phyloP scores from a whole-genome alignment of 35 echinoderm and acorn worm genomes.

The Heliocidaris tuberculata region DNA sequence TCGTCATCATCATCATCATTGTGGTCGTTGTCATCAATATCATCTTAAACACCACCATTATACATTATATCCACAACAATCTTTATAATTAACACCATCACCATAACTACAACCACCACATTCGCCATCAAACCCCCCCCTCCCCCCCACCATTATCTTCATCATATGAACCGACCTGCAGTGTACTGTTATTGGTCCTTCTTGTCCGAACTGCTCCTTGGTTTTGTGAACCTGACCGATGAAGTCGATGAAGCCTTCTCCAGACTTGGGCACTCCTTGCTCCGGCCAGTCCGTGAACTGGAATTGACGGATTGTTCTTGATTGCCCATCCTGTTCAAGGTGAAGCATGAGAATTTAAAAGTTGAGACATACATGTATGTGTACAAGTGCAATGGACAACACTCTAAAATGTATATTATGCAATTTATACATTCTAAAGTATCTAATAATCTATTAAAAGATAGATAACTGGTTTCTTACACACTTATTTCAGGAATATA shows the following conservation, averaged over 20 bases:
- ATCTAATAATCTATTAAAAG: too few relatives aligned
- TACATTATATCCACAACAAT: neutral
- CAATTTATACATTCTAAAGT: too few relatives aligned
- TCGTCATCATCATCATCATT: neutral
- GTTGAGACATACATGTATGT: neutral
- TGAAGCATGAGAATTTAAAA: neutral
- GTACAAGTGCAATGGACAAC: too few relatives aligned
- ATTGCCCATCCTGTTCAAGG: slow-evolving; percentile 89
- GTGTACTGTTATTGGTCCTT: slow-evolving; percentile 95
- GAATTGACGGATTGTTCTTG: slow-evolving; percentile 96
- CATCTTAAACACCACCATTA: neutral
- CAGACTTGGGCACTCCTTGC: slow-evolving; percentile 97
- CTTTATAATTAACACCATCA: neutral
- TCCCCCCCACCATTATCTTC: neutral
- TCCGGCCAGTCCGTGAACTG: slow-evolving; percentile 99
- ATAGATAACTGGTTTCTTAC: too few relatives aligned
- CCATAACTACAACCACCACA: neutral
- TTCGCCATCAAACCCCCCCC: neutral
- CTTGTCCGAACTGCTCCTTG: slow-evolving; percentile 99
- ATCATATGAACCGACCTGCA: slow-evolving; percentile 79
- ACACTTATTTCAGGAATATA: too few relatives aligned
- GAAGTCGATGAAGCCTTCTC: slow-evolving; percentile 99
- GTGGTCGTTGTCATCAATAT: neutral
- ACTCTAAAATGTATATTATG: too few relatives aligned
- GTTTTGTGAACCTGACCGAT: slow-evolving; percentile 99